Base-by-base conservation (phyloP, 2,113 vertebrate species). In the Clarias magur region DNA sequence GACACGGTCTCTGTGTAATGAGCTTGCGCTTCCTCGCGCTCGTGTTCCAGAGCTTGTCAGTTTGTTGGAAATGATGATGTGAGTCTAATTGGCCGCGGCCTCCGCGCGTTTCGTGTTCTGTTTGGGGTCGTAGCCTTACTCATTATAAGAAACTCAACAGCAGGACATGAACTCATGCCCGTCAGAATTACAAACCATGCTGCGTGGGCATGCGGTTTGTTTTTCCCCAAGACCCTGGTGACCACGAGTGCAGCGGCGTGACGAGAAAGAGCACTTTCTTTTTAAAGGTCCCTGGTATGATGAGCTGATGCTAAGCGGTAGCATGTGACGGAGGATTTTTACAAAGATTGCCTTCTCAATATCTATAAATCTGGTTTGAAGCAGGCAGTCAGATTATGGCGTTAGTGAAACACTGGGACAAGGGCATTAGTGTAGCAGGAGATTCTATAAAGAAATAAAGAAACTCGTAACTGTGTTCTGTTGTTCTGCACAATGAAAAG, bases 171-270 rank as follows among this genome's bases (percentile, higher is more conserved):
- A 73, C 56, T 83, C 59, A 75, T 88, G 88, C 87, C 85, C 76
- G 79, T 86, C 90, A 87, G 80, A 42, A 78, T 88, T 65, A 60
- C 76, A 90, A 88, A 86, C 82, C 75, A 34, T 42, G 79, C 56
- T 65, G 85, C 1, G 8, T 84, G n/a, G 75, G 79, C 86, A 27
- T 72, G 83, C 85, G 83, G 86, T 91, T 59, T 80, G 79, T 57
- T 62, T 60, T 84, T 89, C 79, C 89, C 91, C 75, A 82, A 93
- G 91, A 92, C 90, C 87, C 89, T 15, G 92, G 91, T 78, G 73
- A 76, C 67, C 19, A 79, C 60, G 21, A 15, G 75, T 6, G 84
- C 84, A 30, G 72, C 16, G 67, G 27, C 11, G 9, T 57, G 60
- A 88, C 57, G 84, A 88, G 48, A 30, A 27, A 80, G 48, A 48